Conservation (phyloP, 1,140 invertebrate genomes). For the Drosophila tani region DNA sequence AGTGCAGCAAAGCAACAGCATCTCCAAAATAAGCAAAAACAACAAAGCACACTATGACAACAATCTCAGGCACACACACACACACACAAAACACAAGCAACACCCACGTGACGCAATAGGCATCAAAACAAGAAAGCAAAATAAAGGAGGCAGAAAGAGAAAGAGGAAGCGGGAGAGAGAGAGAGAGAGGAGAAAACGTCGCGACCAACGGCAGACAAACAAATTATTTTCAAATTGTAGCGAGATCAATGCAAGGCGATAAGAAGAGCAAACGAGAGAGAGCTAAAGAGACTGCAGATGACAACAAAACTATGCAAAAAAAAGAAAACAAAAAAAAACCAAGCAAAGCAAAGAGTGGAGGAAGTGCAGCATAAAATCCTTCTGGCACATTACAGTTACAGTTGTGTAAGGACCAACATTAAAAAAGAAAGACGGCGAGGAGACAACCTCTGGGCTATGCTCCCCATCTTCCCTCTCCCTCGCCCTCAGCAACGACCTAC, state of each 20-base stretch:
- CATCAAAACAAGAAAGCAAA: slow-evolving; percentile 45
- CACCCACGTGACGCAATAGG: slow-evolving; percentile 66
- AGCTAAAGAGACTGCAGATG: slow-evolving; percentile 6
- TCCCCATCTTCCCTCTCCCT: slow-evolving; percentile 7
- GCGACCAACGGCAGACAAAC: slow-evolving; percentile 62
- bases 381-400: slow-evolving; percentile 76
- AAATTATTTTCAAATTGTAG: slow-evolving; percentile 76
- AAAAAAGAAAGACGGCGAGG: slow-evolving; percentile 12
- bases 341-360: slow-evolving; percentile 1
- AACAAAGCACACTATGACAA: slow-evolving; percentile 23
- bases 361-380: slow-evolving; percentile 66
- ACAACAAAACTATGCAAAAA: slow-evolving; percentile 47
- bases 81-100: slow-evolving; percentile 18
- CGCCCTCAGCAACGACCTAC: slow-evolving; percentile 54
- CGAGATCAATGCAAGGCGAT: slow-evolving; percentile 69
- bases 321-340: slow-evolving; percentile 15
- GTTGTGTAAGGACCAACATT: slow-evolving; percentile 73
- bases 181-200: slow-evolving; percentile 23
- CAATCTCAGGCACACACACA: slow-evolving; percentile 28
- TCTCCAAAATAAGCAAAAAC: slow-evolving; percentile 6
- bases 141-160: slow-evolving; percentile 8
- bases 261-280: slow-evolving; percentile 24
- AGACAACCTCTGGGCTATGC: slow-evolving; percentile 29
- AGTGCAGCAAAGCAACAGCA: slow-evolving; percentile 4
- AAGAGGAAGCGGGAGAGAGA: background rate